Conservation (phyloP, 2,113 vertebrate species). For the Paralichthys olivaceus region DNA sequence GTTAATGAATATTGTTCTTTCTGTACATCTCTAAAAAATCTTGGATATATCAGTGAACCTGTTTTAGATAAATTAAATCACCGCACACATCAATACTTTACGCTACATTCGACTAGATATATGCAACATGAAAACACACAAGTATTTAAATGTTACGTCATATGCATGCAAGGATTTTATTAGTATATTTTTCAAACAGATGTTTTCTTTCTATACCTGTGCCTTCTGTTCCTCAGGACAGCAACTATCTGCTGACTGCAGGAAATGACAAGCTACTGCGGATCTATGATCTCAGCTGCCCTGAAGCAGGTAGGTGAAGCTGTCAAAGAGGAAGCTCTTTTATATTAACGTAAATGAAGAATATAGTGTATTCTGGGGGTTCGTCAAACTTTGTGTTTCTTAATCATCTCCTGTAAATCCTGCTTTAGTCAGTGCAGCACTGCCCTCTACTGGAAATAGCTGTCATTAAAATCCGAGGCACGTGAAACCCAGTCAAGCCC, state of each 20-base stretch:
- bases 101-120: too few species aligned
- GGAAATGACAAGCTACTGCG: slow-evolving; percentile 97
- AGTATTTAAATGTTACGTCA: neutral
- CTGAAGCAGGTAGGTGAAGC: slow-evolving; percentile 88
- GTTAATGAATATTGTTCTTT: neutral
- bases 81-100: too few species aligned
- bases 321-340: neutral
- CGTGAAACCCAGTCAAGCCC: neutral
- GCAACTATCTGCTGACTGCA: slow-evolving; percentile 91
- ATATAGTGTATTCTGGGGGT: neutral
- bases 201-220: neutral
- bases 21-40: neutral
- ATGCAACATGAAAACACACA: too few species aligned
- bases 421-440: neutral
- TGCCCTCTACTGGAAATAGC: neutral
- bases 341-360: neutral
- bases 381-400: neutral
- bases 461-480: neutral
- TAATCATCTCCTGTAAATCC: neutral
- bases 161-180: too few species aligned
- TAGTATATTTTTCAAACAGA: neutral
- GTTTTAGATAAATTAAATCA: too few species aligned
- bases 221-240: slow-evolving; percentile 84
- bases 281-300: slow-evolving; percentile 93
- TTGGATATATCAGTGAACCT: too few species aligned